phyloP scores from a whole-genome alignment of 2,888 invertebrate species.

The Keiferia lycopersicella region DNA sequence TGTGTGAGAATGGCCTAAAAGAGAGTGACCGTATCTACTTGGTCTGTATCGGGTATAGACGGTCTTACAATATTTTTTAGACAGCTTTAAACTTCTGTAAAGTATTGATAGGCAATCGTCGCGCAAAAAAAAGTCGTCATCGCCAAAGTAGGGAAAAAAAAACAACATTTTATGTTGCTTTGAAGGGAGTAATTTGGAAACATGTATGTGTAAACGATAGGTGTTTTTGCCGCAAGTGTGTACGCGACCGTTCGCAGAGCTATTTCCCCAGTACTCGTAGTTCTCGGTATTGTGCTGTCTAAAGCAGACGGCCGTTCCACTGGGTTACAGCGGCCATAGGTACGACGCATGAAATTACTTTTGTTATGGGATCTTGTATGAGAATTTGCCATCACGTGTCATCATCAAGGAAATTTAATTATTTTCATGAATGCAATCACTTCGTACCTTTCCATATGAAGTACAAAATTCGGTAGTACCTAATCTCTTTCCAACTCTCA shows the following conservation, averaged over 20 bases:
- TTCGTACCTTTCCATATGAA: background rate
- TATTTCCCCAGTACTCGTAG: constrained; percentile 49
- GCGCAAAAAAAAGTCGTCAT: too few relatives aligned
- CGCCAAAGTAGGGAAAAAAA: too few relatives aligned
- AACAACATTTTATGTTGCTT: too few relatives aligned
- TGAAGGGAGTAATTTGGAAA: too few relatives aligned
- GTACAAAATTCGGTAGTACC: background rate
- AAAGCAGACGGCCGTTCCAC: constrained; percentile 49
- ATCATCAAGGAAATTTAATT: background rate
- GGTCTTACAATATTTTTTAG: too few relatives aligned
- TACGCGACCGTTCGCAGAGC: constrained; percentile 34
- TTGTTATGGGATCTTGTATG: background rate
- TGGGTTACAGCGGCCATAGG: background rate
- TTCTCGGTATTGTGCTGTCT: constrained; percentile 57
- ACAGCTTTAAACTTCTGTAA: too few relatives aligned
- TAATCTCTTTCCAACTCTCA: too few relatives aligned
- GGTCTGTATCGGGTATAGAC: too few relatives aligned
- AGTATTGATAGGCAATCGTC: too few relatives aligned
- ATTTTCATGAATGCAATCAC: background rate
- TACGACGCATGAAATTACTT: background rate
- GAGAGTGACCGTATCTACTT: too few relatives aligned
- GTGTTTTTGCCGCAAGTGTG: constrained; percentile 40
- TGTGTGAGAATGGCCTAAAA: too few relatives aligned
- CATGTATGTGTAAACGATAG: too few relatives aligned
- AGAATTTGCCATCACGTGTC: background rate